Evolutionary conservation across 1,140 invertebrate species (phyloP).

Genomic region (Ectropis grisescens): DNA sequence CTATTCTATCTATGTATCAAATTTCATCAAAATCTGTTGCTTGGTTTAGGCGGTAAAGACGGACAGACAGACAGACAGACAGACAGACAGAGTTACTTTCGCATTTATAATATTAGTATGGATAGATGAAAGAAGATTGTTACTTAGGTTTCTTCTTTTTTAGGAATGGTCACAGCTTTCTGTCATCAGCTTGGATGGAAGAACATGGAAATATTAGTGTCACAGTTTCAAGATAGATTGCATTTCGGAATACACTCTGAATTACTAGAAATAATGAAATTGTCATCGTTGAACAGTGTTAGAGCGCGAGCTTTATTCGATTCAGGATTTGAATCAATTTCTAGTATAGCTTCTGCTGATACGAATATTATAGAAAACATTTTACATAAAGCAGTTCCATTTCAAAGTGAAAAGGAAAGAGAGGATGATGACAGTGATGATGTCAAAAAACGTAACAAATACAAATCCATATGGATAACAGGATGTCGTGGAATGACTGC

Average conservation of each 20-base stretch:
- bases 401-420: constrained; percentile 83
- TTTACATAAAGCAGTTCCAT: constrained; percentile 84
- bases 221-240: constrained; percentile 93
- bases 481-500: constrained; percentile 87
- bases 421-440: constrained; percentile 80
- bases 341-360: constrained; percentile 82
- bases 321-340: constrained; percentile 84
- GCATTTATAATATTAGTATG: no score
- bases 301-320: constrained; percentile 89
- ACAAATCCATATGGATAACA: constrained; percentile 84
- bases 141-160: no score
- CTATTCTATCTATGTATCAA: no score
- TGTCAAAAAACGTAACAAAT: constrained; percentile 75
- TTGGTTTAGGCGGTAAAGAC: no score
- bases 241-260: constrained; percentile 96
- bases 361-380: constrained; percentile 80
- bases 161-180: constrained; percentile 93
- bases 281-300: constrained; percentile 87
- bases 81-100: no score
- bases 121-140: no score
- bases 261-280: constrained; percentile 90
- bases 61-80: no score
- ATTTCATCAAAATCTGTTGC: no score
- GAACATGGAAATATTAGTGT: constrained; percentile 89
- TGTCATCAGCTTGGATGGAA: constrained; percentile 94